phyloP scores from a whole-genome alignment of 2,113 vertebrate genomes.

The Toxostoma redivivum region DNA sequence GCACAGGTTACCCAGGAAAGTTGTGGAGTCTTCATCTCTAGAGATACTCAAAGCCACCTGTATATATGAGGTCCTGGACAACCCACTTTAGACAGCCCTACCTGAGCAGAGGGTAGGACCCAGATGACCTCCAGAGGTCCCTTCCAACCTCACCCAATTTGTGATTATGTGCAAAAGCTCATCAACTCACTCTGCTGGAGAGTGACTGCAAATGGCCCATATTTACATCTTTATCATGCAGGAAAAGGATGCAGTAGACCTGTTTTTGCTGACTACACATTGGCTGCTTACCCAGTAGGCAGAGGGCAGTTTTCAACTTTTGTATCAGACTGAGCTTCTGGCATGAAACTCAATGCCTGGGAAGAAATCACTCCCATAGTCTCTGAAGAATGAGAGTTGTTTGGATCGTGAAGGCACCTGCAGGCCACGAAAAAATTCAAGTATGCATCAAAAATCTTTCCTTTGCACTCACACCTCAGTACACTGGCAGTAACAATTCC shows the following conservation, averaged over 20 bases:
- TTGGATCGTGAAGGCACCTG: neutral
- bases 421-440: neutral
- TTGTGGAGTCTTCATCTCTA: neutral
- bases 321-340: neutral
- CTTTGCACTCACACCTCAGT: neutral
- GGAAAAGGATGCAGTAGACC: neutral
- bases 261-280: neutral
- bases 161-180: neutral
- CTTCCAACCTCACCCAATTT: neutral
- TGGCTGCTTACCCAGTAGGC: neutral
- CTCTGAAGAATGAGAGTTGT: neutral
- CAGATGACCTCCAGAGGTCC: neutral
- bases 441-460: neutral
- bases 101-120: neutral
- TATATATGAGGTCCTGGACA: accelerated
- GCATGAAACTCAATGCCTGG: neutral
- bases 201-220: neutral
- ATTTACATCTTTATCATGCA: neutral
- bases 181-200: neutral
- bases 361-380: accelerated
- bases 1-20: neutral
- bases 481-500: neutral
- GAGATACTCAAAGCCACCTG: neutral
- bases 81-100: accelerated
- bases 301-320: neutral